Evolutionary conservation across 1,140 invertebrate species (phyloP), one percentile per base, ranked within the genome.

Genomic region (Camponotus floridanus): DNA sequence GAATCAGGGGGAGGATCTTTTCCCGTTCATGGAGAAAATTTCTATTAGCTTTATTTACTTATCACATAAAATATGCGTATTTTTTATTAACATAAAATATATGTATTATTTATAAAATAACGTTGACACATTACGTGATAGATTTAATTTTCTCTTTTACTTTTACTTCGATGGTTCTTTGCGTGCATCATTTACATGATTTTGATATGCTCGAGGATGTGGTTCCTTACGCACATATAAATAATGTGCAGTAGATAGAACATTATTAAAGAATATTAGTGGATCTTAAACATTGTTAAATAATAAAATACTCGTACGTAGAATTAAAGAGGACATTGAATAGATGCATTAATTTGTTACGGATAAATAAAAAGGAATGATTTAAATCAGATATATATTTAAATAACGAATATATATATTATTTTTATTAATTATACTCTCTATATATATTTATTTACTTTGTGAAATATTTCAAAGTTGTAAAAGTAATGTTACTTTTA

Each of bases 211-310:
- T 51, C 15, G 15, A 3, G 15, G 4, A 21, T 39, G 26, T 42
- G 18, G 36, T 67, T 67, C 18, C 39, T 79, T 67, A 51, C 39
- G 48, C 2, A 31, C 15, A 51, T 13, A 65, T 64, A 45, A 76
- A 42, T n/a, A 33, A 48, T 45, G 8, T 76, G 26, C 3, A 45
- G 31, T n/a, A 36, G 15, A 51, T 39, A 26, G 2, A 5, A 64
- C 4, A 48, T 65, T 62, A 62, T 11, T 65, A 1, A 11, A 36
- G 7, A 76, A 18, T 59, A 64, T n/a, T 51, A 51, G 48, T 65
- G n/a, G 57, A 57, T 1, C 9, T 61, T 51, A 11, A 31, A 71
- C 31, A 31, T 51, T 31, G 3, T 67, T 26, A 61, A 5, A 31
- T 61, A 62, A 33, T 45, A 26, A 13, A 57, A 55, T 15, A 18